A percentile compares a stretch with the other conserved stretches of the same genome.
phyloP scores from a whole-genome alignment of 2,113 vertebrate genomes.

The Pachyramphus minor region DNA sequence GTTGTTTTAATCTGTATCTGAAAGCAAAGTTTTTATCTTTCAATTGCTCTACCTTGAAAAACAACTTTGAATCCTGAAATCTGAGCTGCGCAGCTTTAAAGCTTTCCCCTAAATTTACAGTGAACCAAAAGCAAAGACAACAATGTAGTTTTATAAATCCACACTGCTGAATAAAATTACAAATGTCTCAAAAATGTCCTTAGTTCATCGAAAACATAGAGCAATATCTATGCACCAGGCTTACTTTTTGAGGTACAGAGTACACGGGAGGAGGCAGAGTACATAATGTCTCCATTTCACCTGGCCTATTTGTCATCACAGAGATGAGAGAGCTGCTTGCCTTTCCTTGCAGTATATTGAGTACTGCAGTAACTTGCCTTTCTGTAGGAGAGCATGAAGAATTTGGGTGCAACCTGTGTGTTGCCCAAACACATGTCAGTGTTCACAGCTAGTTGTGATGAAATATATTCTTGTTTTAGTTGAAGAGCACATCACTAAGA shows the following conservation, averaged over 20 bases:
- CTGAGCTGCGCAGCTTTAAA: neutral
- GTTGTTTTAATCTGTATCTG: neutral
- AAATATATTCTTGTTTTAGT: neutral
- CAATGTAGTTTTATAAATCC: neutral
- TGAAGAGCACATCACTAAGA: neutral
- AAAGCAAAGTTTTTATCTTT: slow-evolving; percentile 2
- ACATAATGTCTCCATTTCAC: neutral
- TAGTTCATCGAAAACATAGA: neutral
- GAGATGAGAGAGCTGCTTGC: neutral
- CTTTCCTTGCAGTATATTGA: neutral
- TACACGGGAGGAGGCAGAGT: neutral
- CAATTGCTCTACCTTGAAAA: neutral
- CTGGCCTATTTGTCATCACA: neutral
- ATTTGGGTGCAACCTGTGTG: neutral
- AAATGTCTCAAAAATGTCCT: neutral
- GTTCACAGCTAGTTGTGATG: neutral
- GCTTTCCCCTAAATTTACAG: neutral
- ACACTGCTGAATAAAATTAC: neutral
- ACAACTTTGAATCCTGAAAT: neutral
- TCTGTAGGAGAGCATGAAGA: neutral
- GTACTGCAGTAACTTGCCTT: neutral
- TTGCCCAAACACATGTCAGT: neutral
- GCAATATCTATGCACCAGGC: neutral
- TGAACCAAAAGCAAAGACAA: neutral
- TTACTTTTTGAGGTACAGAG: neutral